A percentile compares a stretch with the other conserved stretches of the same genome.
Conservation (phyloP, 2,888 invertebrate genomes). For the Ariolimax columbianus region DNA sequence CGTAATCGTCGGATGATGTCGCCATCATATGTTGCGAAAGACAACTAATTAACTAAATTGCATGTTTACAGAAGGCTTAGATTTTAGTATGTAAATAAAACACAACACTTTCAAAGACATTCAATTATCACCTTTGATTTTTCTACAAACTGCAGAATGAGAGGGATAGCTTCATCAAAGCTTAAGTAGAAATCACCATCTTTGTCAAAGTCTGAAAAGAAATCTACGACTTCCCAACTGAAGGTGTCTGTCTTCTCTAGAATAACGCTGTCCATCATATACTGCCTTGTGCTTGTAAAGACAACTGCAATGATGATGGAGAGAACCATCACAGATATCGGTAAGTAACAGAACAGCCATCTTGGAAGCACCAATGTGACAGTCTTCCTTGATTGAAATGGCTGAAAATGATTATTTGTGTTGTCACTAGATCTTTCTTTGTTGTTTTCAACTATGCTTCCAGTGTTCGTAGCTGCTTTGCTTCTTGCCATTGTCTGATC, state of each 20-base stretch:
- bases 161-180: constrained; percentile 45
- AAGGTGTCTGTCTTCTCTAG: constrained; percentile 8
- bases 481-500: not conserved
- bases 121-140: constrained; percentile 14
- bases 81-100: too few relatives aligned
- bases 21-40: too few relatives aligned
- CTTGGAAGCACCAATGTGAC: constrained; percentile 36
- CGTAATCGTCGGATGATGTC: too few relatives aligned
- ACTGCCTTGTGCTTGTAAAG: not conserved
- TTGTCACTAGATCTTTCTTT: too few relatives aligned
- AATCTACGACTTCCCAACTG: constrained; percentile 32
- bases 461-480: not conserved
- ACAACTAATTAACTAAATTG: too few relatives aligned
- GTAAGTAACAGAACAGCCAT: constrained; percentile 43
- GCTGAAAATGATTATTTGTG: not conserved
- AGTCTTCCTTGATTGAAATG: not conserved
- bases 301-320: constrained; percentile 1
- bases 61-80: too few relatives aligned
- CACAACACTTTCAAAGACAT: too few relatives aligned
- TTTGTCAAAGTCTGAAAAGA: constrained; percentile 40
- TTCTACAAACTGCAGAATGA: constrained; percentile 22
- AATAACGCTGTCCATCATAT: constrained; percentile 1
- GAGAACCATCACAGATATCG: not conserved
- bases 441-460: not conserved
- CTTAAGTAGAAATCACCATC: constrained; percentile 44